Percentiles rank a stretch among this genome's conserved stretches.
These are phyloP conservation scores for Stenopsyche tienmushanensis DNA, from an alignment of 1,140 invertebrate genomes.

Conservation along the genomic window DNA sequence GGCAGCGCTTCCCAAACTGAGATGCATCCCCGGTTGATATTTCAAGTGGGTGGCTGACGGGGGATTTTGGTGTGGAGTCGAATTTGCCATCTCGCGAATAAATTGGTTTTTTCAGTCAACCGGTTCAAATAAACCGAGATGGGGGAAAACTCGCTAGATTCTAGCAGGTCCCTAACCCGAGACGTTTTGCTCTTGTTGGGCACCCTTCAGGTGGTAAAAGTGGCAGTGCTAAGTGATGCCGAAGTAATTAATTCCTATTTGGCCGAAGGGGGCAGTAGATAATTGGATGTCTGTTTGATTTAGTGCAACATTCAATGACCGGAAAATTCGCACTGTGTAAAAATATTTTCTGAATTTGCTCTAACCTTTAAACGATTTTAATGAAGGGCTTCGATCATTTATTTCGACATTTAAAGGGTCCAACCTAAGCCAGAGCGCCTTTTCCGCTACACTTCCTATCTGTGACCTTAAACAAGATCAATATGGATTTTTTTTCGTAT, in stretches of 20 bases:
- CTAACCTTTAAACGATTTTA: background rate
- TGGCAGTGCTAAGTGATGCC: constrained; percentile 33
- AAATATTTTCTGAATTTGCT: background rate
- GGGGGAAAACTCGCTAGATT: constrained; percentile 3
- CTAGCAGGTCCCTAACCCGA: background rate
- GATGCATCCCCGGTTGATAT: no score
- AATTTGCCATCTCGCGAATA: constrained; percentile 23
- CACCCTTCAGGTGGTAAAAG: constrained; percentile 38
- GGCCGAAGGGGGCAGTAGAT: constrained; percentile 17
- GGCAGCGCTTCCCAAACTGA: no score
- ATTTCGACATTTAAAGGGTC: no score
- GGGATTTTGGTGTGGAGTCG: constrained; percentile 2
- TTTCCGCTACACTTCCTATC: background rate
- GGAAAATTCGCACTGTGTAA: background rate
- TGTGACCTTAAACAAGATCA: no score
- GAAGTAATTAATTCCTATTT: constrained; percentile 40
- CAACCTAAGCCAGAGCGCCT: background rate
- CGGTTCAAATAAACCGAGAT: constrained; percentile 23
- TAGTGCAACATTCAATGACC: constrained; percentile 29
- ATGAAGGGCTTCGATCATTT: no score
- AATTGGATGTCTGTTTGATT: constrained; percentile 42
- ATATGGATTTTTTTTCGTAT: background rate
- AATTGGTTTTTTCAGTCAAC: constrained; percentile 37
- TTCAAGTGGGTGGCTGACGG: background rate
- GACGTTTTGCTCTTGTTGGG: constrained; percentile 11